Conservation (phyloP, 2,797 vertebrate genomes). For the Dryobates pubescens region DNA sequence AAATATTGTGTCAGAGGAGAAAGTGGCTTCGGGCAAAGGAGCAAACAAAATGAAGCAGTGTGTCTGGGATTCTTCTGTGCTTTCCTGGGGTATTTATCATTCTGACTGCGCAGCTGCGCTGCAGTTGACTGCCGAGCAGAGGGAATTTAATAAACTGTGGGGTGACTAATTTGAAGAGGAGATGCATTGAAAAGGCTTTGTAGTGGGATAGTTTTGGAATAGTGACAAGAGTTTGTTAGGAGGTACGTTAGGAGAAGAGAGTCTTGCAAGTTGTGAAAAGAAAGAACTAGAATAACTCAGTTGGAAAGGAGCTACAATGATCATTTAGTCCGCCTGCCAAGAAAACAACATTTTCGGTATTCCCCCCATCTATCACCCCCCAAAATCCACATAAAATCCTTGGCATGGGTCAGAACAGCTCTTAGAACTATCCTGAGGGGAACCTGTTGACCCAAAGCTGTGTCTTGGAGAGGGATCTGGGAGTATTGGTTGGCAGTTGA, state of each 20-base stretch:
- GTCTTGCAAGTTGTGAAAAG: neutral
- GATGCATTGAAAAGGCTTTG: neutral
- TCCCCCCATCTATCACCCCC: rapidly evolving
- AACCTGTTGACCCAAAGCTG: neutral
- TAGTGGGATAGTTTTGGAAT: neutral
- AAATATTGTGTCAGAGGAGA: slow-evolving; percentile 34
- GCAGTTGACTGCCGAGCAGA: slow-evolving; percentile 16
- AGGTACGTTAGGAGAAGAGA: neutral
- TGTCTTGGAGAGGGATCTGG: too few relatives aligned
- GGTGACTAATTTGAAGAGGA: slow-evolving; percentile 35
- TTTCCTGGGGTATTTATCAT: slow-evolving; percentile 57
- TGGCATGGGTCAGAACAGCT: neutral
- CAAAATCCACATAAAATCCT: neutral
- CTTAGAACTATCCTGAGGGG: neutral
- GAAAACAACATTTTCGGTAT: neutral
- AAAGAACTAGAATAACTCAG: neutral
- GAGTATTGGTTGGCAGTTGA: too few relatives aligned
- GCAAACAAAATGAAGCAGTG: slow-evolving; percentile 64
- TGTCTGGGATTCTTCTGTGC: slow-evolving; percentile 6
- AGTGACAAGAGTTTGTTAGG: neutral
- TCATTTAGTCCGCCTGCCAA: neutral
- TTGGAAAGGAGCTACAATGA: rapidly evolving
- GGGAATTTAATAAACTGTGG: slow-evolving; percentile 11
- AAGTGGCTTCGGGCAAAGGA: slow-evolving; percentile 24
- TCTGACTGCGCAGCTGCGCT: neutral